Percentiles rank a stretch among this genome's conserved stretches.
Evolutionary conservation across 2,113 vertebrate species (phyloP).

Genomic region (Leucosticte australis): DNA sequence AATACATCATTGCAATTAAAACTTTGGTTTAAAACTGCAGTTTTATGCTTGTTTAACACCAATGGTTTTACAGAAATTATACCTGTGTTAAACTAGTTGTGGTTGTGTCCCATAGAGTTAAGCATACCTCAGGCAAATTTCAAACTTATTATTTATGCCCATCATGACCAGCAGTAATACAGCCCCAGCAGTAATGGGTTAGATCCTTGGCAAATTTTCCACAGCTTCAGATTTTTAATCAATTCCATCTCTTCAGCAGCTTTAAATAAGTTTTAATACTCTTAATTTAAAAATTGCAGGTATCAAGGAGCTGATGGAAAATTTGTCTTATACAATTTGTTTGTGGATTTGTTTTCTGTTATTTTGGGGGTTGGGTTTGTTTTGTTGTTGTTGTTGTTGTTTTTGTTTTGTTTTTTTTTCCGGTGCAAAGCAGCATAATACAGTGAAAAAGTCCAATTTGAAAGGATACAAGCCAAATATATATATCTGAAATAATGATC

Average conservation of each 20-base stretch:
- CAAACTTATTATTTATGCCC: background rate
- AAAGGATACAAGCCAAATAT: background rate
- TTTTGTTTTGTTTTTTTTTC: background rate
- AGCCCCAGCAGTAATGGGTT: background rate
- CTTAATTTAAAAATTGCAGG: background rate
- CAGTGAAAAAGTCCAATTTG: background rate
- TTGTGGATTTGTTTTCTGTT: background rate
- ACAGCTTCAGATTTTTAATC: background rate
- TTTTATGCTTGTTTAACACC: background rate
- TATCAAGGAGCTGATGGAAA: background rate
- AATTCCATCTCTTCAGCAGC: background rate
- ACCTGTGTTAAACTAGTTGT: background rate
- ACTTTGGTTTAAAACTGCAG: background rate
- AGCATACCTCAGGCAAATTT: background rate
- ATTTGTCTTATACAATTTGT: background rate
- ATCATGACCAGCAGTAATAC: background rate
- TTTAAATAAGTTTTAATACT: background rate
- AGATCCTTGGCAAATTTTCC: background rate
- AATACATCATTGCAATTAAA: background rate
- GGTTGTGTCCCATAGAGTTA: background rate
- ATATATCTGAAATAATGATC: background rate
- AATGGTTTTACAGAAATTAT: background rate
- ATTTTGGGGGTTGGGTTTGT: background rate
- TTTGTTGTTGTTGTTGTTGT: too few relatives aligned
- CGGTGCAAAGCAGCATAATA: background rate